Conservation (phyloP, 2,888 invertebrate genomes). For the Epinotia nisella region DNA sequence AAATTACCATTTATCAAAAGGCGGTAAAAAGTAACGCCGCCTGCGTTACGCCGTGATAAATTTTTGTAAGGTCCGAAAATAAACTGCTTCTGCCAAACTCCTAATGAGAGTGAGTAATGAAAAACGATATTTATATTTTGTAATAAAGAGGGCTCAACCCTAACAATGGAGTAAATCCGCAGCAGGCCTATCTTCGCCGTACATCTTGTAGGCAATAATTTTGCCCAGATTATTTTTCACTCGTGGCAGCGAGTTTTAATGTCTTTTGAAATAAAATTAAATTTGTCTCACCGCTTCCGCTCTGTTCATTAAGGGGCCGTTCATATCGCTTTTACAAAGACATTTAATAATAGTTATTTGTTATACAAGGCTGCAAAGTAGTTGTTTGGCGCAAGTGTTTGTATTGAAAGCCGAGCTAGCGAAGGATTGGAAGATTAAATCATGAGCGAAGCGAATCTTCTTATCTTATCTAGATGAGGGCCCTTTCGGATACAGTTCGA, state of each 20-base stretch:
- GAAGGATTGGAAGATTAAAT: too few species aligned
- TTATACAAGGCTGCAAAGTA: too few species aligned
- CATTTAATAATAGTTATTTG: neutral
- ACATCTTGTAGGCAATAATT: slow-evolving; percentile 81
- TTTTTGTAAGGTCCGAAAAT: slow-evolving; percentile 12
- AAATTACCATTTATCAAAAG: slow-evolving; percentile 6
- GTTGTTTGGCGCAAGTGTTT: too few species aligned
- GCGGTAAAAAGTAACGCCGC: neutral
- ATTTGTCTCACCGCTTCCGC: slow-evolving; percentile 65
- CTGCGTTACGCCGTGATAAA: neutral
- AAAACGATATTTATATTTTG: slow-evolving; percentile 37
- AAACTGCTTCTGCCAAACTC: slow-evolving; percentile 19
- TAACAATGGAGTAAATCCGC: slow-evolving; percentile 57
- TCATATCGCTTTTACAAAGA: slow-evolving; percentile 13
- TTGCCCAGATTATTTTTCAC: slow-evolving; percentile 80
- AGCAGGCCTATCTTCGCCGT: slow-evolving; percentile 69
- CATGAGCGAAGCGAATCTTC: too few species aligned
- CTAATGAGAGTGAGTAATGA: slow-evolving; percentile 31
- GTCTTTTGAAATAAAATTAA: slow-evolving; percentile 79
- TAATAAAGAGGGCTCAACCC: slow-evolving; percentile 39
- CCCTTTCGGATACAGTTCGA: too few species aligned
- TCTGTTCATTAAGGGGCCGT: slow-evolving; percentile 56
- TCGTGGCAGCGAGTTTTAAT: slow-evolving; percentile 80
- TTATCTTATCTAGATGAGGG: too few species aligned
- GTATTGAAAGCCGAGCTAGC: too few species aligned